phyloP scores from a whole-genome alignment of 2,797 vertebrate genomes.

The Notamacropus eugenii region DNA sequence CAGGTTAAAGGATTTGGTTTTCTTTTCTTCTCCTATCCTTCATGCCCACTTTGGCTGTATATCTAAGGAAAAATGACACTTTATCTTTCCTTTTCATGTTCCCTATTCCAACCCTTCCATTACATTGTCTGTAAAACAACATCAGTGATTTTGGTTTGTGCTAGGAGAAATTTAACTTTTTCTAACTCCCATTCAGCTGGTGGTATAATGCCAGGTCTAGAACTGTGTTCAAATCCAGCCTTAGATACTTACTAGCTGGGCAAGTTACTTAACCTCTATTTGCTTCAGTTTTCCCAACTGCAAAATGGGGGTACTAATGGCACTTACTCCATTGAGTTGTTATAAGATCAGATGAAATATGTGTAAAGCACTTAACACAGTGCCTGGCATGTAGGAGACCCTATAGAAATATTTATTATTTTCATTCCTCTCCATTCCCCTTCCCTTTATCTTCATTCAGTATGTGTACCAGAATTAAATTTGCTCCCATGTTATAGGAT shows the following conservation, averaged over 20 bases:
- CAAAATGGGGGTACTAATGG: not conserved
- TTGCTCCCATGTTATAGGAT: not conserved
- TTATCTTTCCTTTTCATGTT: not conserved
- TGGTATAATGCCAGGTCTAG: not conserved
- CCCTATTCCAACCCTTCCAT: not conserved
- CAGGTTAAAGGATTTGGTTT: constrained; percentile 33
- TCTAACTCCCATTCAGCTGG: not conserved
- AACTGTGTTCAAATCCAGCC: not conserved
- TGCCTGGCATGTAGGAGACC: not conserved
- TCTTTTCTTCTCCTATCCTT: not conserved
- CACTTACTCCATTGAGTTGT: not conserved
- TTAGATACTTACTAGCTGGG: not conserved
- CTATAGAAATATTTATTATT: not conserved
- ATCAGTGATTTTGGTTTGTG: not conserved
- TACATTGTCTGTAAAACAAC: not conserved
- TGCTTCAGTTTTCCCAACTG: not conserved
- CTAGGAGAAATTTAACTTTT: constrained; percentile 5
- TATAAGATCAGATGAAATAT: not conserved
- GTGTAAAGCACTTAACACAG: not conserved
- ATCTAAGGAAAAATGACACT: not conserved
- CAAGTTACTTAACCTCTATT: not conserved
- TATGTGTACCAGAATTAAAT: not conserved
- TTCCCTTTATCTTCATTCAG: not conserved
- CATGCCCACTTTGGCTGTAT: not conserved
- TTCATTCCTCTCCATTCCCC: not conserved